phyloP scores from a whole-genome alignment of 2,797 vertebrate genomes.

The Lacerta bilineata region DNA sequence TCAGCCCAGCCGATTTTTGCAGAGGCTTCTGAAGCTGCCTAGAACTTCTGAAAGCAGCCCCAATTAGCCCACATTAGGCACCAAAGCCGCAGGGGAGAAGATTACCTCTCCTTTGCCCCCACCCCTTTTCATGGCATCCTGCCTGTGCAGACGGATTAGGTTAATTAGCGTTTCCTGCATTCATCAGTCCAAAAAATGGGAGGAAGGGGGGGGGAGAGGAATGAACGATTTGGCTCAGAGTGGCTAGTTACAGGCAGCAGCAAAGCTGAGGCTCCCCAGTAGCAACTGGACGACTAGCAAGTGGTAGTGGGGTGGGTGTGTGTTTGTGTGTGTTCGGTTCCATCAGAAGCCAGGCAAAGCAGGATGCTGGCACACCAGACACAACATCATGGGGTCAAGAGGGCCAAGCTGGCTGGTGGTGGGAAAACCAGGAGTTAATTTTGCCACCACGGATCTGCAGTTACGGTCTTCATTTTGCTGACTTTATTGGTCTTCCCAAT shows the following conservation, averaged over 20 bases:
- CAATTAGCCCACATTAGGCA: background rate
- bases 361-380: too few relatives aligned
- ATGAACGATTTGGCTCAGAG: background rate
- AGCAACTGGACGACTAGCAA: background rate
- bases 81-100: background rate
- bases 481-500: too few relatives aligned
- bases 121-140: background rate
- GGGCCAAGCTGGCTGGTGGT: background rate
- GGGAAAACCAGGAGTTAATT: background rate
- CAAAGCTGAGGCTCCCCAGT: background rate
- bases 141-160: background rate
- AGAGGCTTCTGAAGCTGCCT: background rate
- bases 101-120: background rate
- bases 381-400: background rate
- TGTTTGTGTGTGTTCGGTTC: too few relatives aligned
- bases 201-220: background rate
- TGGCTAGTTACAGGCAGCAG: fast-evolving
- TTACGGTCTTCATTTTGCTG: too few relatives aligned
- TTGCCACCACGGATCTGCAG: too few relatives aligned
- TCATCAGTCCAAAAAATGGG: background rate
- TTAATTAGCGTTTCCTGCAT: background rate
- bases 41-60: slow-evolving; percentile 17
- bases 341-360: background rate
- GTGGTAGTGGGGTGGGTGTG: too few relatives aligned
- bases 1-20: background rate